Evolutionary conservation across 1,140 invertebrate species (phyloP), one percentile per base, ranked within the genome.

Genomic region (Euwallacea similis): DNA sequence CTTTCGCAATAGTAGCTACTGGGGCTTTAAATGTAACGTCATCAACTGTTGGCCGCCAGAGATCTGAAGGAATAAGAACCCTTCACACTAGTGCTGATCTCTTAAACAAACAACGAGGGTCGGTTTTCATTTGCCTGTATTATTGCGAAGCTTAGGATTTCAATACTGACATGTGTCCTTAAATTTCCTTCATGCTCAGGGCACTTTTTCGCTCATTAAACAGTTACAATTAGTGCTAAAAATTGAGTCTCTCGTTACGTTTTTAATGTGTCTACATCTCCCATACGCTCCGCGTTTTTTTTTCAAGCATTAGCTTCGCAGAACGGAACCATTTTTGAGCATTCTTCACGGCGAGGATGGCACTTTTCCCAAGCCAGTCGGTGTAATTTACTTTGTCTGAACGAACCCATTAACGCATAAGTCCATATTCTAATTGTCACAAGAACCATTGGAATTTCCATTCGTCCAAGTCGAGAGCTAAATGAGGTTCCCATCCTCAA

Each of bases 31-130:
- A 55, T 44, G 53, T 69, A 62, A 53, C 58, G 67, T 61, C 55
- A 69, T 62, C 58, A 54, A 69, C 67, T 69, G 67, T 42, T 69
- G 67, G 67, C 33, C 67, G 61, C 67, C 59, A 46, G 50, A 65
- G 59, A 70, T 70, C 61, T 70, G 54, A 70, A 70, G 69, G 41
- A 70, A 65, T 53, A 65, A 65, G 69, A 64, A 70, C 69, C 69
- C 69, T 70, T 70, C 69, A 64, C 69, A 70, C 53, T 70, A 64
- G 69, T 70, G 66, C 66, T 68, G 69, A 74, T 74, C 73, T 74
- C 71, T 72, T 74, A 62, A 66, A 63, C 47, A 72, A 74, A 74
- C 66, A 74, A 69, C 66, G 58, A 53, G 73, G 73, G 70, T 69
- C 47, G 61, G 64, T 70, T 70, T 70, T 70, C 69, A 64, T 70